Evolutionary conservation across 2,888 invertebrate genomes (phyloP), one percentile per base, ranked within the genome.

Genomic region (Ophraella communa): DNA sequence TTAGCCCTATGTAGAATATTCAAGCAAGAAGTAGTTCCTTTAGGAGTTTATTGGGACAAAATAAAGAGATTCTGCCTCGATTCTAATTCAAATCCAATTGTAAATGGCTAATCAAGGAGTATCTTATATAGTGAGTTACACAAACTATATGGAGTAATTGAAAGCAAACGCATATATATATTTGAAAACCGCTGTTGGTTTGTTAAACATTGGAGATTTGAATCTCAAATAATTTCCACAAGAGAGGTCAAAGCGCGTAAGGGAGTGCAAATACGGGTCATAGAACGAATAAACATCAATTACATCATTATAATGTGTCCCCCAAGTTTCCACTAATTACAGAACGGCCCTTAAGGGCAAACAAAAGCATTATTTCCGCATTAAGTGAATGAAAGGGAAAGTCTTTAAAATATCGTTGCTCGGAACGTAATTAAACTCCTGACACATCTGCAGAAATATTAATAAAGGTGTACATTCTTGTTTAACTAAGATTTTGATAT

Each of bases 211-310:
- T 63, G 54, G 39, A 54, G 39, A 54, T 21, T 58, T 54, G 27
- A 54, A 54, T 64, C 35, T 51, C 54, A 17, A 54, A 54, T 64
- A 64, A 47, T 47, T 54, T 58, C 44, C 63, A 53, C 58, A 17
- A 59, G 63, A 58, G 55, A 64, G 58, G 63, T 64, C 64, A 47
- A 63, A 64, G 64, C 58, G 53, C 58, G 54, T 54, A 42, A 59
- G 54, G 54, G 64, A 59, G 54, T 39, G 39, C 54, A 64, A 64
- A 64, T 64, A 64, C 59, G 64, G 64, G 64, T 64, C 59, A 64
- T 39, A 64, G 47, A 59, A 64, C 53, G 58, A 64, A 64, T 64
- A 64, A 64, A 64, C 64, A 64, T 64, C 59, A 64, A 64, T 64
- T 64, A 64, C 49, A 64, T 64, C 58, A 59, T 64, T 59, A 64